phyloP scores from a whole-genome alignment of 2,888 invertebrate species.

The Pyralis farinalis region DNA sequence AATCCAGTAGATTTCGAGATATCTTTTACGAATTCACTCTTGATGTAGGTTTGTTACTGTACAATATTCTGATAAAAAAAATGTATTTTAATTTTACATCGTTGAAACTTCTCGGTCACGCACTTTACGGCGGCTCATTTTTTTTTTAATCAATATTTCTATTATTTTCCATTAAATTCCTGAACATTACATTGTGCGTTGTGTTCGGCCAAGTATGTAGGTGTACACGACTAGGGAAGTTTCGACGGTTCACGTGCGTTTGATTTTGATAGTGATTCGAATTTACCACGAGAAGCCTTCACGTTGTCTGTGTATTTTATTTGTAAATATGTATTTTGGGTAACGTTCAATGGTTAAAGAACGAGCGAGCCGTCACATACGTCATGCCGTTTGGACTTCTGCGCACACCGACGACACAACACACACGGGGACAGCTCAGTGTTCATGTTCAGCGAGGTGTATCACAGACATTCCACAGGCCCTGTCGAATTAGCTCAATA shows the following conservation, averaged over 20 bases:
- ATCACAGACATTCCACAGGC: slow-evolving; percentile 71
- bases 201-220: slow-evolving; percentile 37
- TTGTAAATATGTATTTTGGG: slow-evolving; percentile 73
- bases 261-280: slow-evolving; percentile 48
- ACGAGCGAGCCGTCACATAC: slow-evolving; percentile 63
- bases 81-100: slow-evolving; percentile 37
- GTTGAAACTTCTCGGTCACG: slow-evolving; percentile 44
- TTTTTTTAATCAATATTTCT: too few species aligned
- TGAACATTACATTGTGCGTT: slow-evolving; percentile 54
- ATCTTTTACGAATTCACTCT: neutral
- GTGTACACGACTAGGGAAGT: slow-evolving; percentile 39
- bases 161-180: slow-evolving; percentile 30
- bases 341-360: slow-evolving; percentile 65
- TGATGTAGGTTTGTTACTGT: neutral
- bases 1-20: too few species aligned
- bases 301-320: slow-evolving; percentile 61
- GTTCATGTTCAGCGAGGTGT: slow-evolving; percentile 30
- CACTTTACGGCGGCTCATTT: too few species aligned
- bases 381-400: slow-evolving; percentile 71
- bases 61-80: slow-evolving; percentile 21
- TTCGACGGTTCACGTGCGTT: slow-evolving; percentile 37
- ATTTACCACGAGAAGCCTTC: slow-evolving; percentile 63
- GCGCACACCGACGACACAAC: slow-evolving; percentile 49
- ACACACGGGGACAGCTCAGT: slow-evolving; percentile 22
- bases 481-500: slow-evolving; percentile 74